Base-by-base conservation (phyloP, 2,113 vertebrate genomes). In the Gila orcuttii region DNA sequence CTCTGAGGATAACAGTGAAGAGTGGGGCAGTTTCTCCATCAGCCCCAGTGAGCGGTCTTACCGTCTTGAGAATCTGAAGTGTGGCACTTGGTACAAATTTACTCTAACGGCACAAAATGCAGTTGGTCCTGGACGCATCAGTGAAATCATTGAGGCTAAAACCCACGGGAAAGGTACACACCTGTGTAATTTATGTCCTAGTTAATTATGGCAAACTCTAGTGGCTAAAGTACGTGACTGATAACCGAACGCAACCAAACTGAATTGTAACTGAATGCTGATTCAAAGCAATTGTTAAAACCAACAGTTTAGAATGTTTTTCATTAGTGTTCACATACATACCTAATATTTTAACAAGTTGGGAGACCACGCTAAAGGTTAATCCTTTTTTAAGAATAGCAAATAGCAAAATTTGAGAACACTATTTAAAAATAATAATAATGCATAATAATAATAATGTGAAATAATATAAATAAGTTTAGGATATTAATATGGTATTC, bases 41-140 rank as follows among this genome's bases (percentile, higher is more conserved):
- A 99, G 98, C 93, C 98, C 98, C 59, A 99, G 98, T 0, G 97
- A 99, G 84, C 97, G 98, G 0, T 97, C 97, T 0, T 99, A 99
- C 87, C 96, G 97, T 59, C 88, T 99, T 87, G 98, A 99, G 88
- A 99, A 96, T 7, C 87, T 99, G 33, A 99, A 99, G 68, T 99
- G 98, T 19, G 98, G 98, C 25, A 99, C 98, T 0, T 99, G 98
- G 98, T 99, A 99, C 89, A 99, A 99, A 91, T 99, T 99, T 91
- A 99, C 98, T 0, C 91, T 99, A 75, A 99, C 98, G 0, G 98
- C 98, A n/a, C 98, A 99, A 91, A 99, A 99, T 0, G 98, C 97
- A 52, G 98, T 99, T 69, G 98, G 98, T 0, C 98, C 98, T 0
- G 98, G 98, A 0, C 97, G 97, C 87, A 99, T 99, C 93, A 99